Base-by-base conservation (phyloP, 2,113 vertebrate species). In the Rhabdomys dilectus region DNA sequence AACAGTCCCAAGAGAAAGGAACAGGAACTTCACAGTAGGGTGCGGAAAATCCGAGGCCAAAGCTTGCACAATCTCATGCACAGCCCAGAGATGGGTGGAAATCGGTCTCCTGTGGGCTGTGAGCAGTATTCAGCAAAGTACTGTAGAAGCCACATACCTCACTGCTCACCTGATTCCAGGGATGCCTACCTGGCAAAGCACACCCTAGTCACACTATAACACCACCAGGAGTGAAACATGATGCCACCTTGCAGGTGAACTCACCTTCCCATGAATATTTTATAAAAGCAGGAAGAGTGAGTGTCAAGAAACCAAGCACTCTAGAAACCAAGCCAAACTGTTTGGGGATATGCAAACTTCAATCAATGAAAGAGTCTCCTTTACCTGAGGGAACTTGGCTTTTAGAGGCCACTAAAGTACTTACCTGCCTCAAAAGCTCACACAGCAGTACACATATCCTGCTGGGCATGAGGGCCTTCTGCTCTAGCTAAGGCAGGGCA, bases 21-120 rank as follows among this genome's bases (percentile, higher is more conserved):
- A 66, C 15, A n/a, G 4, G 0, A n/a, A 17, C 91, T 73, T 42
- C 45, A 24, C 16, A 15, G 19, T 19, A 26, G 31, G 26, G 51
- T 17, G 0, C 8, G 53, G 58, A 36, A 58, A 75, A n/a, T 24
- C 0, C 0, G 0, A 34, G 62, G 19, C 21, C 60, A 51, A 53
- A 42, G 2, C 64, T 16, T 73, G 24, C 70, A 24, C 16, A 17
- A 51, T 17, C 66, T 24, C n/a, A 0, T 21, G 24, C n/a, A 17
- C 56, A 84, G n/a, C 24, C 2, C 0, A 7, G 24, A 56, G 77
- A 13, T 1, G 62, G 45, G 34, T 7, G 31, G 29, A 58, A 66
- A 17, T 39, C 1, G 1, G 24, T 31, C 64, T 29, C 53, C 64
- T 10, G 39, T 53, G 62, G n/a, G 12, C 36, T 56, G 84, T 5